Percentiles rank a stretch among this genome's conserved stretches.
phyloP scores from a whole-genome alignment of 2,113 vertebrate species.

The Nanorana parkeri region DNA sequence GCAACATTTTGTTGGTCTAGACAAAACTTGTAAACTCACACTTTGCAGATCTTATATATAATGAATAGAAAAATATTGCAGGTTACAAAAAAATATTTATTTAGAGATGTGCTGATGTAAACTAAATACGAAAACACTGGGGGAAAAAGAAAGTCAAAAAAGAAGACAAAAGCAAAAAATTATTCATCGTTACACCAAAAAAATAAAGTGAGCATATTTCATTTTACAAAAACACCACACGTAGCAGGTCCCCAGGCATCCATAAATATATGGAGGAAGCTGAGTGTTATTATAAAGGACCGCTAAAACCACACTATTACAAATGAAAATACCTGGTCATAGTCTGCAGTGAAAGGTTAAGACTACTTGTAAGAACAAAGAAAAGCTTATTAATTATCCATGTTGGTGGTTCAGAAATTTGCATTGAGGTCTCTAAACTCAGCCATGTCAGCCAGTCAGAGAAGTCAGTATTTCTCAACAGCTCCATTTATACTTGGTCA shows the following conservation, averaged over 20 bases:
- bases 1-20: constrained; percentile 42
- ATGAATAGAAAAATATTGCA: too few species aligned
- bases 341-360: not conserved
- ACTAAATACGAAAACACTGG: not conserved
- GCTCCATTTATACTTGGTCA: too few species aligned
- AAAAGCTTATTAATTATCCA: not conserved
- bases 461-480: too few species aligned
- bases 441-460: too few species aligned
- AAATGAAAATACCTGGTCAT: constrained; percentile 16
- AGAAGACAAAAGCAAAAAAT: not conserved
- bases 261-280: constrained; percentile 24
- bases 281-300: constrained; percentile 29
- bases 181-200: too few species aligned
- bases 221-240: not conserved
- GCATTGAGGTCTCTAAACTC: too few species aligned
- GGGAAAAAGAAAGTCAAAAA: not conserved
- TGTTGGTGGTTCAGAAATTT: too few species aligned
- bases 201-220: too few species aligned
- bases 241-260: not conserved
- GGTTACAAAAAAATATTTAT: too few species aligned
- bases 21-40: constrained; percentile 43
- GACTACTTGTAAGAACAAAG: not conserved
- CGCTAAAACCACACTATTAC: constrained; percentile 31
- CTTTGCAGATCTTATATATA: constrained; percentile 25
- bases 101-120: too few species aligned